A percentile compares a stretch with the other conserved stretches of the same genome.
phyloP scores from a whole-genome alignment of 1,140 invertebrate genomes.

The Cardiocondyla obscurior region DNA sequence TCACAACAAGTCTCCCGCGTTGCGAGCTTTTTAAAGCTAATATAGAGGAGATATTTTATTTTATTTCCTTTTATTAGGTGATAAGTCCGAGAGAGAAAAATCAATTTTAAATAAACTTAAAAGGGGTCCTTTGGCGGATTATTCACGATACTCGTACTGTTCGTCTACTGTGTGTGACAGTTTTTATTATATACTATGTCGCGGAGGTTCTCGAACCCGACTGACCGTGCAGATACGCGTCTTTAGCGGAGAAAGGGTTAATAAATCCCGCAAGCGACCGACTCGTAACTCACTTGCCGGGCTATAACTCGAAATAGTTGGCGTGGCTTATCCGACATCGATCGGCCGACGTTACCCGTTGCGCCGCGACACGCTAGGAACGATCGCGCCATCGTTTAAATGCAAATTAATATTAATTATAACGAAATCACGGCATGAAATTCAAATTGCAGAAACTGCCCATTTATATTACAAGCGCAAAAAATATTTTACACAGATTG shows the following conservation, averaged over 20 bases:
- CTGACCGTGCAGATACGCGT: constrained; percentile 12
- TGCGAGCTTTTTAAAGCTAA: neutral
- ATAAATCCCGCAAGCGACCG: constrained; percentile 69
- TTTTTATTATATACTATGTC: constrained; percentile 1
- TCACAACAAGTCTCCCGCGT: neutral
- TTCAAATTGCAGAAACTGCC: neutral
- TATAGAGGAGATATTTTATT: too few species aligned
- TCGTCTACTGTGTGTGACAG: neutral
- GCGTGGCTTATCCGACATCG: constrained; percentile 75
- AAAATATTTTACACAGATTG: neutral
- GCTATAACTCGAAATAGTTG: constrained; percentile 79
- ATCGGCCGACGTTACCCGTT: constrained; percentile 73
- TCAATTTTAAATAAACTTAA: neutral
- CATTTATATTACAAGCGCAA: neutral
- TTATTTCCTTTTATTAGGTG: neutral
- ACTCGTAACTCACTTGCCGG: constrained; percentile 67
- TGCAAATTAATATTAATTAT: neutral
- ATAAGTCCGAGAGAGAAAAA: neutral
- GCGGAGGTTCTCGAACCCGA: neutral
- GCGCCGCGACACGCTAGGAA: constrained; percentile 51
- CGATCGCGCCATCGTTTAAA: neutral
- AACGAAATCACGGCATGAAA: neutral
- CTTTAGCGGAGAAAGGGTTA: constrained; percentile 60
- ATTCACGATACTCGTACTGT: neutral
- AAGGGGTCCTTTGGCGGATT: neutral